Evolutionary conservation across 1,140 invertebrate species (phyloP), one percentile per base, ranked within the genome.

Genomic region (Branchinecta lindahli): DNA sequence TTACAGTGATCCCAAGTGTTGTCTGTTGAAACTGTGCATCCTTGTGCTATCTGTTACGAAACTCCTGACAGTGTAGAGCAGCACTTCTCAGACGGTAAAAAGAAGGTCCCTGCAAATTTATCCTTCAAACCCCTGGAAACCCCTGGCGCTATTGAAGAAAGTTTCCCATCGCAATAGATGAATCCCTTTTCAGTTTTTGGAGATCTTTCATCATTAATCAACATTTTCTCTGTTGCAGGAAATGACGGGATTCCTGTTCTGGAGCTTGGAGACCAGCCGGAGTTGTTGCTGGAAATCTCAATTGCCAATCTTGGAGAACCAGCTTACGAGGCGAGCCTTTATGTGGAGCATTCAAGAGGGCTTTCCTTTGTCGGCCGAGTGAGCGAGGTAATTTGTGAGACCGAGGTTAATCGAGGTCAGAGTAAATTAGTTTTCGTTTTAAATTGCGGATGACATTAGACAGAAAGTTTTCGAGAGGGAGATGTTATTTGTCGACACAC

Each of bases 311-410:
- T 82, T 21, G 86, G 86, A 4, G 94, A 98, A 77, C 89, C 93
- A 0, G 94, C 94, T 0, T 96, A 97, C 76, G 90, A 96, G 77
- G 86, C 92, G 0, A 86, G 88, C 74, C 76, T 97, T 0, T 90
- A 88, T 76, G 83, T 97, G 3, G 79, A 81, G 33, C 89, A 94
- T 78, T 89, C 92, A 21, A 78, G 84, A 47, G 86, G 83, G 69
- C 81, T 97, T 8, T 87, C 85, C 75, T 95, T 92, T 75, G 89
- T 92, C 75, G 87, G 86, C 21, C 83, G 81, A 65, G 80, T 80
- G 44, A 83, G 84, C 20, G 73, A 75, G 68, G 18, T 72, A 81
- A 79, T 73, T 79, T 79, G 68, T 78, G 69, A 47, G 67, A 12
- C 61, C 69, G 69, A 73, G n/a, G 61, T 68, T 70, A 44, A 33